A percentile compares a stretch with the other conserved stretches of the same genome.
Evolutionary conservation across 2,113 vertebrate genomes (phyloP).

Genomic region (Pao palembangensis): DNA sequence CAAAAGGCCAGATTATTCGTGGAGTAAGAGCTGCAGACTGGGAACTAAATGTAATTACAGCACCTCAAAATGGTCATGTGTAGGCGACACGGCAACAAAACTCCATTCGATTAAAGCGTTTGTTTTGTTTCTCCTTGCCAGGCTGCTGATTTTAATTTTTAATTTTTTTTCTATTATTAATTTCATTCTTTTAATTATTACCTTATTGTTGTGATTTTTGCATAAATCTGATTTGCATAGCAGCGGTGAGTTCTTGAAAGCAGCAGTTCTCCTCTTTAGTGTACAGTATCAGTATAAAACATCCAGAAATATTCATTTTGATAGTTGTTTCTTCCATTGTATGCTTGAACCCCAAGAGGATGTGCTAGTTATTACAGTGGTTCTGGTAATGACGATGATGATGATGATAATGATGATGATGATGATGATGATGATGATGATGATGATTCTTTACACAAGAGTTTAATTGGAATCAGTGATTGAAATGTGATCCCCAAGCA

Average conservation of each 20-base stretch:
- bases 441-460: conserved; percentile 6
- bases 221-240: background rate
- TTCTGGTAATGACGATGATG: no score
- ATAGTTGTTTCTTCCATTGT: background rate
- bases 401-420: no score
- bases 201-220: conserved; percentile 1
- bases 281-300: background rate
- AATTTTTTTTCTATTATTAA: background rate
- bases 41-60: conserved; percentile 54
- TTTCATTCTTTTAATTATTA: background rate
- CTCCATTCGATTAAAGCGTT: conserved; percentile 38
- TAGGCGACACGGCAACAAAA: conserved; percentile 42
- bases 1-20: conserved; percentile 58
- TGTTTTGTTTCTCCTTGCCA: conserved; percentile 10
- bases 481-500: conserved; percentile 25
- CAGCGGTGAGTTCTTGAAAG: no score
- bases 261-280: no score
- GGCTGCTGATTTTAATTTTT: conserved; percentile 11
- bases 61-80: conserved; percentile 41
- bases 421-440: conserved; percentile 14
- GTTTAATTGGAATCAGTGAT: conserved; percentile 22
- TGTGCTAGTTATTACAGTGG: conserved; percentile 6
- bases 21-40: conserved; percentile 45
- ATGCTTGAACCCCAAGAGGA: background rate
- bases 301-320: background rate